phyloP scores from a whole-genome alignment of 2,797 vertebrate species.

The Echeneis naucrates region DNA sequence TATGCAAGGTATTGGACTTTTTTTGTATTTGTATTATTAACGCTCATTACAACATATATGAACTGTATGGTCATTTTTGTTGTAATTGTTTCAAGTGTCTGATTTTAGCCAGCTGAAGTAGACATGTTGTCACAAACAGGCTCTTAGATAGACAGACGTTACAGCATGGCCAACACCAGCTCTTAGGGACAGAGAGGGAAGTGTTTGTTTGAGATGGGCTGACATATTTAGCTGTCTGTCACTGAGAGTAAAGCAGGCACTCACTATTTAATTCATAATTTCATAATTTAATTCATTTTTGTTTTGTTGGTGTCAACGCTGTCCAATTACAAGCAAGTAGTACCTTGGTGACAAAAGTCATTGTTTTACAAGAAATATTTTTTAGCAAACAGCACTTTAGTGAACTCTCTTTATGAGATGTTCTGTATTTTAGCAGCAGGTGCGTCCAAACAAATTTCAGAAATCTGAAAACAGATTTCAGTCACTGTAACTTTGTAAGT shows the following conservation, averaged over 20 bases:
- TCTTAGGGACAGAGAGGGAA: conserved; percentile 30
- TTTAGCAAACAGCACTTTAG: conserved; percentile 28
- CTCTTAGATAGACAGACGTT: conserved; percentile 51
- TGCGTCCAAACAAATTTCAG: conserved; percentile 45
- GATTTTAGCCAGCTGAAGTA: conserved; percentile 56
- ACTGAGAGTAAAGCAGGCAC: conserved; percentile 36
- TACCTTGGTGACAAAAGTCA: conserved; percentile 34
- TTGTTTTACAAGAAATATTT: conserved; percentile 10
- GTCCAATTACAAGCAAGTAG: conserved; percentile 12
- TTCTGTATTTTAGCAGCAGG: conserved; percentile 31
- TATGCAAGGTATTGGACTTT: not conserved
- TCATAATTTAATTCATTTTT: conserved; percentile 31
- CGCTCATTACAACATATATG: not conserved
- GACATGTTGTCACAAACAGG: conserved; percentile 63
- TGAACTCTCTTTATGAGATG: conserved; percentile 25
- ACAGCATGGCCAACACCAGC: conserved; percentile 56
- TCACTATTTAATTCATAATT: no score
- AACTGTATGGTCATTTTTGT: conserved; percentile 11
- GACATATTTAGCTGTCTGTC: conserved; percentile 47
- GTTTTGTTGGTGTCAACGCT: conserved; percentile 15
- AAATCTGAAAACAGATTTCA: no score
- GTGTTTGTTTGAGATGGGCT: conserved; percentile 39
- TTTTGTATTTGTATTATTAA: not conserved
- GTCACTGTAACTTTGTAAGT: conserved; percentile 15
- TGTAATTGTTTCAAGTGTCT: conserved; percentile 38